phyloP scores from a whole-genome alignment of 2,113 vertebrate species.

The Stigmatopora nigra region DNA sequence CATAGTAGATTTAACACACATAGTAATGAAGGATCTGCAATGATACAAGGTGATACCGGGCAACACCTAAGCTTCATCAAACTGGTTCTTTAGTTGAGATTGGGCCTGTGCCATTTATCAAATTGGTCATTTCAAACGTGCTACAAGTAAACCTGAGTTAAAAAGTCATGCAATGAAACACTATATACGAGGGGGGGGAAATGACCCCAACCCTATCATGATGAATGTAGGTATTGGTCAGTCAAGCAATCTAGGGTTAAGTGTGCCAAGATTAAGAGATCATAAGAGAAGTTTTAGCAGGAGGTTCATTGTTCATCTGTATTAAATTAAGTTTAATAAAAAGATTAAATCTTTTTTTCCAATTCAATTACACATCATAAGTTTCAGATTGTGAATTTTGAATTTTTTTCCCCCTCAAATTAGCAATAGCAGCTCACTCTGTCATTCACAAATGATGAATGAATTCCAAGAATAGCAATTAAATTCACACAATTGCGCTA shows the following conservation, averaged over 20 bases:
- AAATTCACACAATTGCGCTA: not conserved
- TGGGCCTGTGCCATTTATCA: not conserved
- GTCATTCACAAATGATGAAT: no score
- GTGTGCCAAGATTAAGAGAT: not conserved
- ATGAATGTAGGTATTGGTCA: no score
- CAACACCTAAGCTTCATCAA: constrained; percentile 9
- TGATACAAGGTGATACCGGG: constrained; percentile 13
- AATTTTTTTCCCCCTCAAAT: no score
- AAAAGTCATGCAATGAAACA: not conserved
- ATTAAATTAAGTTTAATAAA: no score
- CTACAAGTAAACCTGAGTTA: not conserved
- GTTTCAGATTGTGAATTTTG: no score
- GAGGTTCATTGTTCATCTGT: not conserved
- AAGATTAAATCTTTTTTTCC: no score
- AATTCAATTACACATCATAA: no score
- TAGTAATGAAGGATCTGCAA: constrained; percentile 50
- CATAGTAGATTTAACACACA: constrained; percentile 61
- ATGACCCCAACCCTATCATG: no score
- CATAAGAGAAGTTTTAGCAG: not conserved
- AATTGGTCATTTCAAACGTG: not conserved
- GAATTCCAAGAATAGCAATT: no score
- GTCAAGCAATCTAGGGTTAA: not conserved
- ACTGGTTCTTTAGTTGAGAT: constrained; percentile 2
- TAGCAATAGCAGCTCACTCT: no score
- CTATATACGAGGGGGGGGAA: no score